A percentile compares a stretch with the other conserved stretches of the same genome.
Conservation (phyloP, 2,113 vertebrate species). For the Periophthalmus modestus region DNA sequence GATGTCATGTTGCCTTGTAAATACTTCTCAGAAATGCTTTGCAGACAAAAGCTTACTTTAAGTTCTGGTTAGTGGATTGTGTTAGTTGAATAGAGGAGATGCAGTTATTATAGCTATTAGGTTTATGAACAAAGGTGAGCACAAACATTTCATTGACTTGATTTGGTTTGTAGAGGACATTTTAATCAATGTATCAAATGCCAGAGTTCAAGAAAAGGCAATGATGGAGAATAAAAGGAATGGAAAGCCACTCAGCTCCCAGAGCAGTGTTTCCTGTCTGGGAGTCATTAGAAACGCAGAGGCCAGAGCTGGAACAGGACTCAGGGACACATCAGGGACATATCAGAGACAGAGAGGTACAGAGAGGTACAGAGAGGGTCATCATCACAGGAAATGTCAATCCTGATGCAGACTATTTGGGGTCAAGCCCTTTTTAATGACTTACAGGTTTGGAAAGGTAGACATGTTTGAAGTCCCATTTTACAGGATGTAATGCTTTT, state of each 20-base stretch:
- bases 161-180: neutral
- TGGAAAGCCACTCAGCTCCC: slow-evolving; percentile 42
- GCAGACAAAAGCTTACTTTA: slow-evolving; percentile 51
- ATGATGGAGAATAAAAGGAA: slow-evolving; percentile 33
- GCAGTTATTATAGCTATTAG: neutral
- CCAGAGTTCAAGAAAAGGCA: slow-evolving; percentile 21
- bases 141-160: neutral
- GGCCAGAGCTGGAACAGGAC: slow-evolving; percentile 32
- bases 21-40: slow-evolving; percentile 69
- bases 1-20: slow-evolving; percentile 71
- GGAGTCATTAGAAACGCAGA: slow-evolving; percentile 66
- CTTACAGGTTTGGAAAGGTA: slow-evolving; percentile 31
- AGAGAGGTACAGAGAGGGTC: slow-evolving; percentile 46
- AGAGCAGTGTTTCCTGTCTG: slow-evolving; percentile 66
- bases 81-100: neutral
- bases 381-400: slow-evolving; percentile 53
- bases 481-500: neutral
- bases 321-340: slow-evolving; percentile 5
- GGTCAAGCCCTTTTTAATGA: slow-evolving; percentile 40
- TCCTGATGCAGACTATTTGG: slow-evolving; percentile 16
- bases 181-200: slow-evolving; percentile 17
- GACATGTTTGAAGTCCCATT: neutral
- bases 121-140: neutral
- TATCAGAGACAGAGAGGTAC: slow-evolving; percentile 34
- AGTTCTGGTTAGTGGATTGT: neutral